These are phyloP conservation scores for Rhabdomys pumilio DNA, from an alignment of 2,797 vertebrate genomes.

Conservation along the genomic window DNA sequence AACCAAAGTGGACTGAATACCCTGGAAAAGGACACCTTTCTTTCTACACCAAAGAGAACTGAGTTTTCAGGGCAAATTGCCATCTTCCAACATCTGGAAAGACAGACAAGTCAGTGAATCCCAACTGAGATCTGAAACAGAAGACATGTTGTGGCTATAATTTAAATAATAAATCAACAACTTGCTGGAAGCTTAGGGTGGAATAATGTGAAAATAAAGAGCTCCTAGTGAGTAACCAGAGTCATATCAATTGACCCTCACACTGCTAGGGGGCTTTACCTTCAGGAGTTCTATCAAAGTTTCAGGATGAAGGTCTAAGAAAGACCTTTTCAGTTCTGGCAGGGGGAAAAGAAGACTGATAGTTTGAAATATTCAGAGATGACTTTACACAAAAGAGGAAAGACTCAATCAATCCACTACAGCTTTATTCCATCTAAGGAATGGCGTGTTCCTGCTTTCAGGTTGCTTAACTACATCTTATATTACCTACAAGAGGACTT, in stretches of 20 bases:
- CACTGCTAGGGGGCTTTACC: neutral
- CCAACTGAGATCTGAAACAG: neutral
- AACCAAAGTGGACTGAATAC: slow-evolving; percentile 30
- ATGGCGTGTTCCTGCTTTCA: neutral
- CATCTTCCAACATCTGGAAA: neutral
- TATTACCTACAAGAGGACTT: neutral
- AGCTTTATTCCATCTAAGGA: neutral
- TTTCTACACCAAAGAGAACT: slow-evolving; percentile 32
- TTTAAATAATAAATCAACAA: slow-evolving; percentile 37
- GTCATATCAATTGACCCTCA: neutral
- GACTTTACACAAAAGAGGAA: neutral
- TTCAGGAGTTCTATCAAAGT: slow-evolving; percentile 5
- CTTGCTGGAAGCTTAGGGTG: neutral
- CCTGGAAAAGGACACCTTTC: slow-evolving; percentile 48
- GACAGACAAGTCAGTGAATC: neutral
- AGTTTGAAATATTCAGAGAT: slow-evolving; percentile 27
- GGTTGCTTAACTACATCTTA: neutral
- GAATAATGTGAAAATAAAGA: neutral
- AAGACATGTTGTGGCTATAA: neutral
- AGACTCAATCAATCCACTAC: neutral
- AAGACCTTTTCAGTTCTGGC: neutral
- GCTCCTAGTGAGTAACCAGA: neutral
- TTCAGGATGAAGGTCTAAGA: slow-evolving; percentile 6
- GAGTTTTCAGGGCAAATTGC: slow-evolving; percentile 30
- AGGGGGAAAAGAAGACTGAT: neutral